Percentiles rank a stretch among this genome's conserved stretches.
phyloP scores from a whole-genome alignment of 1,140 invertebrate genomes.

The Drosophila malerkotliana region DNA sequence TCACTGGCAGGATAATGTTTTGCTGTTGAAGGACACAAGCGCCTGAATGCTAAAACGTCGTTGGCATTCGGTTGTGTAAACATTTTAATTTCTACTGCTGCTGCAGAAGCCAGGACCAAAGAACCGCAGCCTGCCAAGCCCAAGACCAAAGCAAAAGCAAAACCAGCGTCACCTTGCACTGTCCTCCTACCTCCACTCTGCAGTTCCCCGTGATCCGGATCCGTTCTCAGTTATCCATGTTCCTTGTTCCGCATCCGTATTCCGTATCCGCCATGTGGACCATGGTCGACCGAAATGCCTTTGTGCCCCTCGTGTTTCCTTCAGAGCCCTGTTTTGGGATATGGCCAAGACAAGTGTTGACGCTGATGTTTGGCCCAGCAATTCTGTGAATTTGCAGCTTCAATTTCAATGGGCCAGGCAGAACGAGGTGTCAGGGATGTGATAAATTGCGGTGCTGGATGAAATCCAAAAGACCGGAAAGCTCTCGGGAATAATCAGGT shows the following conservation, averaged over 20 bases:
- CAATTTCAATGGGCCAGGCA: constrained; percentile 46
- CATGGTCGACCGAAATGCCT: constrained; percentile 64
- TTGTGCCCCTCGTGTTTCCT: constrained; percentile 14
- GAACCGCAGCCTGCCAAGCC: constrained; percentile 59
- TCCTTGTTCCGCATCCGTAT: constrained; percentile 4
- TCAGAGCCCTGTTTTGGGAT: constrained; percentile 10
- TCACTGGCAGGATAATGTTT: constrained; percentile 43
- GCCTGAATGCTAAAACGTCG: constrained; percentile 69
- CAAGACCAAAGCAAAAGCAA: constrained; percentile 34
- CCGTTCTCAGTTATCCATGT: background rate
- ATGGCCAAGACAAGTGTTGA: constrained; percentile 39
- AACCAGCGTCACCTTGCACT: constrained; percentile 41
- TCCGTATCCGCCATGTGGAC: constrained; percentile 60
- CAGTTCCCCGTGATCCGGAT: no score
- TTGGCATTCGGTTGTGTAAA: constrained; percentile 78
- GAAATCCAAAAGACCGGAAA: background rate
- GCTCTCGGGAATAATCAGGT: constrained; percentile 31
- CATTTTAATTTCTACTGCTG: constrained; percentile 77
- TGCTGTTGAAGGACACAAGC: constrained; percentile 47
- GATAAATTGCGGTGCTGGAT: constrained; percentile 29
- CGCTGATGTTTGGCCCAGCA: constrained; percentile 31
- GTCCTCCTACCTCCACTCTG: background rate
- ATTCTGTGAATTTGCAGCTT: constrained; percentile 59
- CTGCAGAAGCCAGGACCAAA: constrained; percentile 37
- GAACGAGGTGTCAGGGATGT: constrained; percentile 37